Conservation (phyloP, 2,113 vertebrate genomes). For the Odontesthes bonariensis region DNA sequence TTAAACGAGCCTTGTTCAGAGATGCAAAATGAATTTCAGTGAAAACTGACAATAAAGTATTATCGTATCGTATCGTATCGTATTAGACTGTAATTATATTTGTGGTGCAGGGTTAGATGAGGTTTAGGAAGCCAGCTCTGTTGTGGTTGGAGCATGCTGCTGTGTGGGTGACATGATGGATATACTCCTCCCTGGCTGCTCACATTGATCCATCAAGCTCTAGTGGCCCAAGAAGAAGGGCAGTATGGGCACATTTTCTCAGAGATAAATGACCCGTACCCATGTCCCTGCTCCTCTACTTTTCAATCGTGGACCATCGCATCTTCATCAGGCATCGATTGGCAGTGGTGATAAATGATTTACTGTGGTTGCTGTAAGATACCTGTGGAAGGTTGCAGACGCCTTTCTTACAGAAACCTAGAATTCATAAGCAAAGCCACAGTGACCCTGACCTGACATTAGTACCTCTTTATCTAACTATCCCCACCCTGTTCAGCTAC, state of each 20-base stretch:
- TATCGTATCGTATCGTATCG: too few relatives aligned
- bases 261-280: constrained; percentile 65
- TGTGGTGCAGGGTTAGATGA: constrained; percentile 45
- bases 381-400: constrained; percentile 61
- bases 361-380: constrained; percentile 60
- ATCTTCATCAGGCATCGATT: constrained; percentile 78
- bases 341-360: constrained; percentile 74
- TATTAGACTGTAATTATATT: constrained; percentile 70
- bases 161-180: constrained; percentile 69
- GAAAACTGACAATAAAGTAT: too few relatives aligned
- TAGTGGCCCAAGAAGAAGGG: constrained; percentile 73
- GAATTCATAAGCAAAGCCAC: constrained; percentile 83
- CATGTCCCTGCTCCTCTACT: constrained; percentile 46
- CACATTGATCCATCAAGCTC: constrained; percentile 64
- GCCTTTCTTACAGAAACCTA: constrained; percentile 67
- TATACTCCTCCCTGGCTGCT: constrained; percentile 45
- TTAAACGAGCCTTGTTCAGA: too few relatives aligned
- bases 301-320: constrained; percentile 68
- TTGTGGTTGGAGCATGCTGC: constrained; percentile 36
- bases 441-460: constrained; percentile 82
- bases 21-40: too few relatives aligned
- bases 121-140: constrained; percentile 72
- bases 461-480: constrained; percentile 88
- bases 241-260: constrained; percentile 60
- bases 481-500: constrained; percentile 76